phyloP scores from a whole-genome alignment of 2,797 vertebrate genomes.

The Paguma larvata region DNA sequence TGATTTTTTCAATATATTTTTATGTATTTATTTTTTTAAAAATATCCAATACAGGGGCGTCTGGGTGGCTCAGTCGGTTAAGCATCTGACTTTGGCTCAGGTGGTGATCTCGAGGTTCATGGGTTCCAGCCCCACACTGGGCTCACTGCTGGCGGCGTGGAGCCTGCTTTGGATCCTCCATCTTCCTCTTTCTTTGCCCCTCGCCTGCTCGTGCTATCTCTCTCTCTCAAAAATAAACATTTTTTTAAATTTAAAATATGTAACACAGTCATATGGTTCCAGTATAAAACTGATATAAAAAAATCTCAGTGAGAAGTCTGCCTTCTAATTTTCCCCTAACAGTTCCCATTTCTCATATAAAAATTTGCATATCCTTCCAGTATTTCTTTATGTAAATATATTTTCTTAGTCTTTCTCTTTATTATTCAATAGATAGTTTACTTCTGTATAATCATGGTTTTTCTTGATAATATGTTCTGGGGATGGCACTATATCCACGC shows the following conservation, averaged over 20 bases:
- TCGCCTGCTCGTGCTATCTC: no score
- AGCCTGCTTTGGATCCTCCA: no score
- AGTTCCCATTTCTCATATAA: background rate
- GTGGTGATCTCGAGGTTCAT: no score
- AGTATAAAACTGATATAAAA: slow-evolving; percentile 10
- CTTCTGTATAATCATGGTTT: background rate
- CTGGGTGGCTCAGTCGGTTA: no score
- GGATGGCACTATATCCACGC: background rate
- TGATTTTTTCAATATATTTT: background rate
- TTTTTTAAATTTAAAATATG: background rate
- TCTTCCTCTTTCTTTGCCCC: no score
- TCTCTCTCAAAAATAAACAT: no score
- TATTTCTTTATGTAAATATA: slow-evolving; percentile 27
- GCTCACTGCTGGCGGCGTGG: no score
- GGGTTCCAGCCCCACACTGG: no score
- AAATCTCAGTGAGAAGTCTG: background rate
- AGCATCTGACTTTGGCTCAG: no score
- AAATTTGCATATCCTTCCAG: background rate
- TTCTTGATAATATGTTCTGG: background rate
- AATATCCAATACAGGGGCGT: background rate
- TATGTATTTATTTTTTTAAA: background rate
- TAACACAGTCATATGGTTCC: background rate
- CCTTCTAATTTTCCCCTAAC: background rate
- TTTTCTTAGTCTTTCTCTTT: slow-evolving; percentile 55
- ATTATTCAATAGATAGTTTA: slow-evolving; percentile 39